A percentile compares a stretch with the other conserved stretches of the same genome.
phyloP scores from a whole-genome alignment of 2,888 invertebrate genomes.

The Podotricha telesiphe region DNA sequence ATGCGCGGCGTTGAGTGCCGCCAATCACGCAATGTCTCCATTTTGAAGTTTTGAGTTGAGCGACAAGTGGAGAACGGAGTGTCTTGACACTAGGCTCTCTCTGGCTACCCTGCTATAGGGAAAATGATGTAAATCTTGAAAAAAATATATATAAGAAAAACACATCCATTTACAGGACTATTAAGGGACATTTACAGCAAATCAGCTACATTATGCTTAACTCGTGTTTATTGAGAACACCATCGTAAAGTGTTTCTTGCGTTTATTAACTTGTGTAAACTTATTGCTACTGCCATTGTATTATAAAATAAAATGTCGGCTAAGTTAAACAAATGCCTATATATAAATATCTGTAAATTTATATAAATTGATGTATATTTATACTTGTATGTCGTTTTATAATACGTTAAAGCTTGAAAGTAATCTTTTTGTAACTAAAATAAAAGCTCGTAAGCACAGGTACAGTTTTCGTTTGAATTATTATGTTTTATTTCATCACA shows the following conservation, averaged over 20 bases:
- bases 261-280: constrained; percentile 25
- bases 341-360: background rate
- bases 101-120: too few relatives aligned
- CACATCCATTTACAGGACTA: constrained; percentile 13
- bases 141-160: background rate
- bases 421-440: too few relatives aligned
- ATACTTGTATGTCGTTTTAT: too few relatives aligned
- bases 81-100: too few relatives aligned
- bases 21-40: too few relatives aligned
- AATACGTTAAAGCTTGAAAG: too few relatives aligned
- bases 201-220: constrained; percentile 22
- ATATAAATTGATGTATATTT: background rate
- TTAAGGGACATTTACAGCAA: constrained; percentile 15
- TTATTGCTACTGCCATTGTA: constrained; percentile 21
- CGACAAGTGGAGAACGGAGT: too few relatives aligned
- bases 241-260: constrained; percentile 27
- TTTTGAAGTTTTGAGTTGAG: too few relatives aligned
- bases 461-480: too few relatives aligned
- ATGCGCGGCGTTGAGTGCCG: too few relatives aligned
- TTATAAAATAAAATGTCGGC: constrained; percentile 15
- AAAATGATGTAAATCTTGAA: background rate
- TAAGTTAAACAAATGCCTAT: constrained; percentile 4
- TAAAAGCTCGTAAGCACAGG: too few relatives aligned
- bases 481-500: too few relatives aligned
- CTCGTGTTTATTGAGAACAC: constrained; percentile 36